These are phyloP conservation scores for Babyrousa celebensis DNA, from an alignment of 2,797 vertebrate species.

Conservation along the genomic window DNA sequence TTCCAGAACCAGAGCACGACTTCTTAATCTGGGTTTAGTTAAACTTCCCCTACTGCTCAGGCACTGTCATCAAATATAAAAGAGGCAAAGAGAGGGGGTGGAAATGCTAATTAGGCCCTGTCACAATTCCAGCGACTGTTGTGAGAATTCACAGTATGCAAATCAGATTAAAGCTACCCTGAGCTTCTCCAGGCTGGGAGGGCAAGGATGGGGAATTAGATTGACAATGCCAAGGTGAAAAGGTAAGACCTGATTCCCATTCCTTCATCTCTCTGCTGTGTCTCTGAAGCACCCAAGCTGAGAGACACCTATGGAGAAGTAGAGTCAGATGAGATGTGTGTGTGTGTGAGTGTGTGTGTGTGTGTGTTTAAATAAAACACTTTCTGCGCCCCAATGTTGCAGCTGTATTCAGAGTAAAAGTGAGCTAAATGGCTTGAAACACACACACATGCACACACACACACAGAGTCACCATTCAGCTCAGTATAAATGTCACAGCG, in stretches of 20 bases:
- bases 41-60: conserved; percentile 89
- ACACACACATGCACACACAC: conserved; percentile 34
- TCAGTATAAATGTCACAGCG: conserved; percentile 87
- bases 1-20: conserved; percentile 81
- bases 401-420: conserved; percentile 85
- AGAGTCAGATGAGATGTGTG: background rate
- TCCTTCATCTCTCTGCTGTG: background rate
- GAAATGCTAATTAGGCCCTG: conserved; percentile 92
- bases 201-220: conserved; percentile 77
- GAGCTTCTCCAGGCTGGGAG: conserved; percentile 77
- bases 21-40: conserved; percentile 90
- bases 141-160: conserved; percentile 91
- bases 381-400: conserved; percentile 62
- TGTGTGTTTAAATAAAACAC: conserved; percentile 68
- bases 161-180: conserved; percentile 88
- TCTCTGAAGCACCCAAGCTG: conserved; percentile 75
- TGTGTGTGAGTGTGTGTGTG: background rate
- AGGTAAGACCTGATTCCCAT: conserved; percentile 77
- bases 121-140: conserved; percentile 91
- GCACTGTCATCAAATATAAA: conserved; percentile 88
- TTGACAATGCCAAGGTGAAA: conserved; percentile 87
- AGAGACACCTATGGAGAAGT: conserved; percentile 1
- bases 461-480: conserved; percentile 69
- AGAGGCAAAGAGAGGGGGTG: conserved; percentile 84
- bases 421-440: conserved; percentile 84